phyloP scores from a whole-genome alignment of 1,140 invertebrate genomes.

The Habropoda laboriosa region DNA sequence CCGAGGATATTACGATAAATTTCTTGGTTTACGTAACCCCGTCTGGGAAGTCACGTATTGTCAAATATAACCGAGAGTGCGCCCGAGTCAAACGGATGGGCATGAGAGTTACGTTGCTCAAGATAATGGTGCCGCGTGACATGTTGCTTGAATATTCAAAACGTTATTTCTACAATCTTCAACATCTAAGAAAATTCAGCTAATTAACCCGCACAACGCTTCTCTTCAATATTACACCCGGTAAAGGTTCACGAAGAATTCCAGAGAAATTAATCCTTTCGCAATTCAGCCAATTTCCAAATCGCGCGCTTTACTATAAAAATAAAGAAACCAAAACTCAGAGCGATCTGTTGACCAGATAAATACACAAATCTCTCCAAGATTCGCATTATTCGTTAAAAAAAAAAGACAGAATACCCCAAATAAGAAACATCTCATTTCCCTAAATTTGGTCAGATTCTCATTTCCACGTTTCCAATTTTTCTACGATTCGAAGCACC shows the following conservation, averaged over 20 bases:
- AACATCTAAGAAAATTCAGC: too few species aligned
- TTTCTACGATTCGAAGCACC: too few species aligned
- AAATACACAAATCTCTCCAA: too few species aligned
- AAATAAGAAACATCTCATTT: background rate
- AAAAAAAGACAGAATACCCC: background rate
- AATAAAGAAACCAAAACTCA: background rate
- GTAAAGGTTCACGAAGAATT: background rate
- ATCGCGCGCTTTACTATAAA: background rate
- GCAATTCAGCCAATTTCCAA: background rate
- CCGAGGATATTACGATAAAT: conserved; percentile 41
- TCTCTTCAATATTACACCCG: too few species aligned
- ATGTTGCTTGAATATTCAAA: too few species aligned
- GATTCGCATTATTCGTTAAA: too few species aligned
- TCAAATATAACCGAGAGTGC: conserved; percentile 26
- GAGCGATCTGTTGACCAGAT: too few species aligned
- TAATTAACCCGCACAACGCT: too few species aligned
- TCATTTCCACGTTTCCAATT: too few species aligned
- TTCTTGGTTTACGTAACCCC: conserved; percentile 34
- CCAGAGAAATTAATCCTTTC: conserved; percentile 26
- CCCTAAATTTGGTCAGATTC: too few species aligned
- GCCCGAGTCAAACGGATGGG: background rate
- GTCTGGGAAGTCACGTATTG: conserved; percentile 31
- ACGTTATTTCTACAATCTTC: too few species aligned
- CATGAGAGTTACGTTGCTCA: background rate
- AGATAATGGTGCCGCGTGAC: too few species aligned